Conservation (phyloP, 1,140 invertebrate species). For the Pseudachorutes palmiensis region DNA sequence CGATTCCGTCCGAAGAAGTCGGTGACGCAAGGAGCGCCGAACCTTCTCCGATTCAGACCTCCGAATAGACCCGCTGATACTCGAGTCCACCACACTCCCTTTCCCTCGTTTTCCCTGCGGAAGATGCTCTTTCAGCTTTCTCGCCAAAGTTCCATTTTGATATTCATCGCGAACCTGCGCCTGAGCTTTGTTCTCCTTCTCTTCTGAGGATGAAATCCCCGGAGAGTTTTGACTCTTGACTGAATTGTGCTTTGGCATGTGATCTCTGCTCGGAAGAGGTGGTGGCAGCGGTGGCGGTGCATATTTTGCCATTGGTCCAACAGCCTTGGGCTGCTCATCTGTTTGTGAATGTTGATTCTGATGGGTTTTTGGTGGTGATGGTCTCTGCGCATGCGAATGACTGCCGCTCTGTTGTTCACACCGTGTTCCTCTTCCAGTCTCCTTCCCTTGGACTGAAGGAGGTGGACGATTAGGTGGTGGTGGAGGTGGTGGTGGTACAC, state of each 20-base stretch:
- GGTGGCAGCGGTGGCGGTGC: slow-evolving; percentile 42
- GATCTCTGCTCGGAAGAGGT: slow-evolving; percentile 42
- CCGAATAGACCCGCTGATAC: neutral
- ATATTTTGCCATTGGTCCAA: slow-evolving; percentile 43
- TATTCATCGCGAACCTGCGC: no score
- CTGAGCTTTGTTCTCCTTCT: neutral
- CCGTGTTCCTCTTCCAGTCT: slow-evolving; percentile 9
- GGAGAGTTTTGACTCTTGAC: neutral
- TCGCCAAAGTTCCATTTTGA: no score
- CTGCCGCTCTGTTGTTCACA: no score
- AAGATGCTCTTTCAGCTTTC: no score
- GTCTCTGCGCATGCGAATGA: neutral
- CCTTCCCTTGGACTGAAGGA: neutral
- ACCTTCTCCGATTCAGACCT: slow-evolving; percentile 16
- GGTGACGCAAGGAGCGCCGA: neutral
- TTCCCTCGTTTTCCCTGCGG: neutral
- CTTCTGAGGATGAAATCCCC: neutral
- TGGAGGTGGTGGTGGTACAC: no score
- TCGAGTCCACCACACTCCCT: neutral
- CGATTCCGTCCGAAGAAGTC: slow-evolving; percentile 25
- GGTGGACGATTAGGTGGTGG: neutral
- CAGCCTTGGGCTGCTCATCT: slow-evolving; percentile 37
- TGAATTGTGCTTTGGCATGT: neutral
- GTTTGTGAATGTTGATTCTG: slow-evolving; percentile 3
- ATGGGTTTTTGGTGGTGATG: neutral